These are phyloP conservation scores for Paraplagusia blochii DNA, from an alignment of 2,113 vertebrate genomes.

Conservation along the genomic window DNA sequence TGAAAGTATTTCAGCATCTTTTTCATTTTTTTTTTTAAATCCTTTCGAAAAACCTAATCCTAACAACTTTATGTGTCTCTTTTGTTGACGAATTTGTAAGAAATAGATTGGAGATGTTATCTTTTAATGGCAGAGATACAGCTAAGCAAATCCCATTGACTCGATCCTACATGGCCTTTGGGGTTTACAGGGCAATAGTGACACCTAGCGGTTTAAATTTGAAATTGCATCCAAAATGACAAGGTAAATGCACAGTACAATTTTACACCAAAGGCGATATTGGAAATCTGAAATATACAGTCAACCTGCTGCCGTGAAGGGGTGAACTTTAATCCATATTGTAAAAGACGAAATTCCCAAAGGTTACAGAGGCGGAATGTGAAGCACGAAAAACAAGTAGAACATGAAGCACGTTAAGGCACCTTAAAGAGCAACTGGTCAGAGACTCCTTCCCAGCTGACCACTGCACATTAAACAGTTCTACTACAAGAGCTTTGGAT, in stretches of 20 bases:
- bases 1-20: too few species aligned
- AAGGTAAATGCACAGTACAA: too few species aligned
- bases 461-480: slow-evolving; percentile 2
- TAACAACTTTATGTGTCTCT: too few species aligned
- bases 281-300: too few species aligned
- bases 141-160: too few species aligned
- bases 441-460: slow-evolving; percentile 6
- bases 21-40: too few species aligned
- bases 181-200: slow-evolving; percentile 1
- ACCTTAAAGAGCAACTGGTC: slow-evolving; percentile 4
- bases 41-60: too few species aligned
- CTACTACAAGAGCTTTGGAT: not conserved
- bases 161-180: too few species aligned
- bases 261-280: too few species aligned
- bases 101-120: too few species aligned
- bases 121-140: too few species aligned
- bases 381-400: slow-evolving; percentile 16
- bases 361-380: slow-evolving; percentile 56
- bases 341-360: slow-evolving; percentile 18
- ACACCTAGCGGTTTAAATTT: slow-evolving; percentile 42
- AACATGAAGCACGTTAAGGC: slow-evolving; percentile 8
- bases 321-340: slow-evolving; percentile 42
- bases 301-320: not conserved
- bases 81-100: too few species aligned
- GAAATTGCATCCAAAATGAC: not conserved